These are phyloP conservation scores for Geophilus truncorum DNA, from an alignment of 2,888 invertebrate species.

Conservation along the genomic window DNA sequence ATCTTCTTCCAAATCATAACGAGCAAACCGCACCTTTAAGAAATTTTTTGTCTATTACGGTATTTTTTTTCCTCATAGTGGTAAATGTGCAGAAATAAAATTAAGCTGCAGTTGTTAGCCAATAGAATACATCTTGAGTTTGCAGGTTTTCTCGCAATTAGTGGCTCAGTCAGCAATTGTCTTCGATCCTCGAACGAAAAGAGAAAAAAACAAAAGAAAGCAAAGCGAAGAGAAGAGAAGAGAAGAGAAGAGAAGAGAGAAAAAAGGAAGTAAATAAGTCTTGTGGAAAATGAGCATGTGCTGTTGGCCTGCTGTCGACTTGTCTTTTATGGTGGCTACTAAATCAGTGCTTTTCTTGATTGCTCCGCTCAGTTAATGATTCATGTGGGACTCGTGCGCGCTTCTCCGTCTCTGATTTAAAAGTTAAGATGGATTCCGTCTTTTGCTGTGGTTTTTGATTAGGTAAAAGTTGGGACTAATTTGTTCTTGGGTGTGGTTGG, in stretches of 20 bases:
- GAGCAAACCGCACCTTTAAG: no score
- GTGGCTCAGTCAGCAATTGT: background rate
- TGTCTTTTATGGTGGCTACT: conserved; percentile 12
- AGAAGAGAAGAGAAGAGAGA: background rate
- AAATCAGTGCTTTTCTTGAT: conserved; percentile 16
- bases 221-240: background rate
- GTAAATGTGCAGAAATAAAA: background rate
- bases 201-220: background rate
- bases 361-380: conserved; percentile 3
- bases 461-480: background rate
- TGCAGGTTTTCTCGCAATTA: conserved; percentile 3
- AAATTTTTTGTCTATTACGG: no score
- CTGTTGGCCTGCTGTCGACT: conserved; percentile 1
- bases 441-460: background rate
- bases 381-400: conserved; percentile 7
- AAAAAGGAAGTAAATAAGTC: conserved; percentile 2
- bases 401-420: background rate
- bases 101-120: background rate
- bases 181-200: background rate
- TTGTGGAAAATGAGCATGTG: conserved; percentile 15
- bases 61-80: background rate
- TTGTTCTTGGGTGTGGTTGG: background rate
- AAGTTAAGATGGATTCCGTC: conserved; percentile 11
- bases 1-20: no score
- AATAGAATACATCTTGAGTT: background rate